phyloP scores from a whole-genome alignment of 2,888 invertebrate species.

The Tortricodes alternella region DNA sequence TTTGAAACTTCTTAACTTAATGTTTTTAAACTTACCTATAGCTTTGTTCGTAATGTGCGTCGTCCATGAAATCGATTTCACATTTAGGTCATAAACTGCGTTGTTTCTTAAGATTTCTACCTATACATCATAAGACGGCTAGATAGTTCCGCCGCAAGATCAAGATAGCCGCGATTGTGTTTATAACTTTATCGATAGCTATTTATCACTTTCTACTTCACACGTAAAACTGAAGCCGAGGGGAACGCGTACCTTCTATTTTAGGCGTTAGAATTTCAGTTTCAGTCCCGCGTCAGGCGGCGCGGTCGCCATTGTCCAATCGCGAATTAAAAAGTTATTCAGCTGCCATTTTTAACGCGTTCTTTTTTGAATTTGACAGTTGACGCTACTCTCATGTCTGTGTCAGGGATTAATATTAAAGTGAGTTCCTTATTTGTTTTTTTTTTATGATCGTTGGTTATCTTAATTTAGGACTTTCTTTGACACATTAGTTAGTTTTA shows the following conservation, averaged over 20 bases:
- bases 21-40: too few species aligned
- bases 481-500: neutral
- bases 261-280: slow-evolving; percentile 76
- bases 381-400: slow-evolving; percentile 55
- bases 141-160: slow-evolving; percentile 3
- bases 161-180: slow-evolving; percentile 20
- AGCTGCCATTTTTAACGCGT: slow-evolving; percentile 7
- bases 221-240: slow-evolving; percentile 54
- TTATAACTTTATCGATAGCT: slow-evolving; percentile 34
- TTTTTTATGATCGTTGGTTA: neutral
- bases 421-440: slow-evolving; percentile 51
- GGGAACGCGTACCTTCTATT: slow-evolving; percentile 71
- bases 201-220: slow-evolving; percentile 53
- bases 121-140: neutral
- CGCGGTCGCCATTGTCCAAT: slow-evolving; percentile 58
- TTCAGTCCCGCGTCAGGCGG: slow-evolving; percentile 67
- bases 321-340: slow-evolving; percentile 38
- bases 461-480: neutral
- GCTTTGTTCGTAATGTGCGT: too few species aligned
- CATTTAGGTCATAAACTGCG: too few species aligned
- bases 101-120: neutral
- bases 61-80: too few species aligned
- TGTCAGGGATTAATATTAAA: slow-evolving; percentile 75
- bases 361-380: slow-evolving; percentile 55
- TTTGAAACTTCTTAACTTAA: too few species aligned